Evolutionary conservation across 2,888 invertebrate species (phyloP).

Genomic region (Thyatira batis): DNA sequence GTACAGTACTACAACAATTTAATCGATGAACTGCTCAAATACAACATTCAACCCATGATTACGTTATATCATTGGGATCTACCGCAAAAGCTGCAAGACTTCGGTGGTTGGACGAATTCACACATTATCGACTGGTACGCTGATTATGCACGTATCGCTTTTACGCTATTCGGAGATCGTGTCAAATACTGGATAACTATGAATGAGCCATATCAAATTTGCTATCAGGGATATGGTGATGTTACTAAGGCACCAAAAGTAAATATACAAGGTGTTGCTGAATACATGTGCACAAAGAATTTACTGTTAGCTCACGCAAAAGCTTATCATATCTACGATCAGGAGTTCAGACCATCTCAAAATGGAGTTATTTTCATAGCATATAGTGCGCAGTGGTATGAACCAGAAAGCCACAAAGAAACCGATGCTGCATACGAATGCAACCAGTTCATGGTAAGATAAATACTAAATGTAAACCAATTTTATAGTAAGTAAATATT

Average conservation of each 20-base stretch:
- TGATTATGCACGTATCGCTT: conserved; percentile 64
- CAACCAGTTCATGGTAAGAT: conserved; percentile 68
- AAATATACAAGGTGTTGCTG: conserved; percentile 63
- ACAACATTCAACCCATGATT: conserved; percentile 82
- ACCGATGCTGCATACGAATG: conserved; percentile 61
- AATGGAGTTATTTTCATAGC: conserved; percentile 67
- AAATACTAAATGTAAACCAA: neutral
- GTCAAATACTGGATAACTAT: conserved; percentile 81
- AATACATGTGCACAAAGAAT: conserved; percentile 72
- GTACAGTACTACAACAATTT: conserved; percentile 84
- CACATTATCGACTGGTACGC: conserved; percentile 64
- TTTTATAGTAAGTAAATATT: neutral
- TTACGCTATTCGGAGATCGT: conserved; percentile 65
- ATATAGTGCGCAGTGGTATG: conserved; percentile 79
- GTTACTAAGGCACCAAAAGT: conserved; percentile 44
- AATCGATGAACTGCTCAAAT: conserved; percentile 81
- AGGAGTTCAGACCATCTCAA: conserved; percentile 51
- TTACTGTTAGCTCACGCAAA: conserved; percentile 79
- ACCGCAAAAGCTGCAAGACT: conserved; percentile 70
- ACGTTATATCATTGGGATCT: conserved; percentile 78
- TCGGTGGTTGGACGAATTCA: conserved; percentile 76
- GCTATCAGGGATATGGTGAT: conserved; percentile 63
- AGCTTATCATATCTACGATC: conserved; percentile 60
- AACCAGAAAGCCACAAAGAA: conserved; percentile 70
- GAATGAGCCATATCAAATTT: conserved; percentile 74